Conservation (phyloP, 2,888 invertebrate species). For the Chydorus sphaericus region DNA sequence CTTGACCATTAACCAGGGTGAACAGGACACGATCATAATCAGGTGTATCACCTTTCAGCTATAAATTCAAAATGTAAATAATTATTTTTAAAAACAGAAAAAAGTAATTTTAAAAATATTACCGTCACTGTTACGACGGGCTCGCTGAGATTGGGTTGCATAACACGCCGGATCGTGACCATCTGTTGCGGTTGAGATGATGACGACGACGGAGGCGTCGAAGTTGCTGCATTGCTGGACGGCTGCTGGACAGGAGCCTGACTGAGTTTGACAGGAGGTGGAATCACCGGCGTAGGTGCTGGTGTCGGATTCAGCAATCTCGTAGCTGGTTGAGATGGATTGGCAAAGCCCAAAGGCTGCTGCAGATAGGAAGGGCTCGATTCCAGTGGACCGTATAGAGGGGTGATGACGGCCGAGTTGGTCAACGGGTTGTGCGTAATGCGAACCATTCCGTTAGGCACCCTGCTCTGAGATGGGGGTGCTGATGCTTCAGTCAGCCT, state of each 20-base stretch:
- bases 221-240: background rate
- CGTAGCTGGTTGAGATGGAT: background rate
- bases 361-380: slow-evolving; percentile 2
- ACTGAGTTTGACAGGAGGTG: background rate
- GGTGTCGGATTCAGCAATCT: background rate
- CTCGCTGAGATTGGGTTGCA: slow-evolving; percentile 42
- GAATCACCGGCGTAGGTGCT: background rate
- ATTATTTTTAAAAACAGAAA: too few species aligned
- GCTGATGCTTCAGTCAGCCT: slow-evolving; percentile 10
- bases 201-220: too few species aligned
- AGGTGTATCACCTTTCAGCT: slow-evolving; percentile 54
- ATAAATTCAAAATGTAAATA: too few species aligned
- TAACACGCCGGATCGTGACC: slow-evolving; percentile 56
- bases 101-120: too few species aligned
- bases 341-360: slow-evolving; percentile 1
- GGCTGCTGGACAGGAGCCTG: background rate
- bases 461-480: background rate
- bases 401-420: slow-evolving; percentile 14
- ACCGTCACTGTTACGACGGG: slow-evolving; percentile 62
- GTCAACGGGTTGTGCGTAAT: slow-evolving; percentile 15
- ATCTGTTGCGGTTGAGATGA: slow-evolving; percentile 32
- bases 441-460: slow-evolving; percentile 16
- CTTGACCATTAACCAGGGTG: slow-evolving; percentile 40
- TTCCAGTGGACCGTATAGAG: slow-evolving; percentile 10
- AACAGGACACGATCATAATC: slow-evolving; percentile 58